Evolutionary conservation across 2,797 vertebrate species (phyloP).

Genomic region (Acipenser ruthenus): DNA sequence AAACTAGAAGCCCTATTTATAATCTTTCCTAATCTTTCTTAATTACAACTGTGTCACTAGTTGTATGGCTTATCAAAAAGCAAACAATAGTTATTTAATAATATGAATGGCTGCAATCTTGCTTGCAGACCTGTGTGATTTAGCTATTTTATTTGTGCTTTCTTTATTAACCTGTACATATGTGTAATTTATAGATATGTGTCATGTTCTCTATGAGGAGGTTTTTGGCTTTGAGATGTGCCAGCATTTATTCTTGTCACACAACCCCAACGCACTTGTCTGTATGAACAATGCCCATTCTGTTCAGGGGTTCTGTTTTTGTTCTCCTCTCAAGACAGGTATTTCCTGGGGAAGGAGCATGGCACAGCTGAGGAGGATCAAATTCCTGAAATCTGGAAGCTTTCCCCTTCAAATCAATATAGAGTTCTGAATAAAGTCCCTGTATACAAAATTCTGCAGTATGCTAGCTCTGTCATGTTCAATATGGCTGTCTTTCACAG

Average conservation of each 20-base stretch:
- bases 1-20: no score
- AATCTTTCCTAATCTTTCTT: no score
- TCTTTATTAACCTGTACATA: no score
- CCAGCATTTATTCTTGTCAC: slow-evolving; percentile 37
- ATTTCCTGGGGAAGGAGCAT: slow-evolving; percentile 38
- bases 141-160: no score
- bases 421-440: slow-evolving; percentile 24
- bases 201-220: no score
- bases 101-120: no score
- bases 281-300: slow-evolving; percentile 23
- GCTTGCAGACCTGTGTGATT: no score
- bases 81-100: no score
- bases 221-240: slow-evolving; percentile 16
- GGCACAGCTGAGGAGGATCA: slow-evolving; percentile 20
- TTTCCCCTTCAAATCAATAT: slow-evolving; percentile 25
- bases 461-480: slow-evolving; percentile 31
- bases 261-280: slow-evolving; percentile 27
- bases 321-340: slow-evolving; percentile 28
- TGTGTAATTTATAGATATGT: no score
- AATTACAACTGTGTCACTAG: no score
- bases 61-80: no score
- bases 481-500: slow-evolving; percentile 27
- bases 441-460: slow-evolving; percentile 13
- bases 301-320: slow-evolving; percentile 24
- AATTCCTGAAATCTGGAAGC: slow-evolving; percentile 20